Percentiles rank a stretch among this genome's conserved stretches.
phyloP scores from a whole-genome alignment of 2,113 vertebrate genomes.

The Thinocorus orbignyianus region DNA sequence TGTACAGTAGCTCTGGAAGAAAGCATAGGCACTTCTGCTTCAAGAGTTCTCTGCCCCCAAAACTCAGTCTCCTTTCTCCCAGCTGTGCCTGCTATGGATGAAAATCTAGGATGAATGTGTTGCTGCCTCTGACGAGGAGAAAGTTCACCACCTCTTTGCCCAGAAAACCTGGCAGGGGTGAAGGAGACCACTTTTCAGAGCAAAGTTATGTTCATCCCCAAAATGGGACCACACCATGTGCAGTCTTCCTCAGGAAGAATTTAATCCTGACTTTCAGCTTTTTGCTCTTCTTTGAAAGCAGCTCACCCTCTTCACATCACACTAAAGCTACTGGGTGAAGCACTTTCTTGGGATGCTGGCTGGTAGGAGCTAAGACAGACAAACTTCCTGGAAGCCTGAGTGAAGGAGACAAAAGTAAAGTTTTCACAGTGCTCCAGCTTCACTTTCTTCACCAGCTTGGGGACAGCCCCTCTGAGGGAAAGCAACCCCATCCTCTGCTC shows the following conservation, averaged over 20 bases:
- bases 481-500: conserved; percentile 60
- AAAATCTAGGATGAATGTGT: background rate
- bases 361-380: conserved; percentile 32
- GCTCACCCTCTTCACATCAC: background rate
- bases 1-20: background rate
- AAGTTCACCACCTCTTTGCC: background rate
- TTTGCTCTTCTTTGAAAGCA: background rate
- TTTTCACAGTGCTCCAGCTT: conserved; percentile 66
- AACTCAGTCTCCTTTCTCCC: background rate
- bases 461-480: conserved; percentile 39
- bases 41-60: background rate
- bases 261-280: background rate
- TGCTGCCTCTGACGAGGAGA: background rate
- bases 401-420: conserved; percentile 67
- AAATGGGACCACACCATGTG: background rate
- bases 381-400: conserved; percentile 60
- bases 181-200: background rate
- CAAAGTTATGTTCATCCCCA: background rate
- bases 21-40: conserved; percentile 57
- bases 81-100: background rate
- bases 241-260: background rate
- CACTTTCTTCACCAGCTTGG: conserved; percentile 60
- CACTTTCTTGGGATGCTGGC: background rate
- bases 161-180: background rate
- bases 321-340: background rate